A percentile compares a stretch with the other conserved stretches of the same genome.
Evolutionary conservation across 2,113 vertebrate species (phyloP).

Genomic region (Theropithecus gelada): DNA sequence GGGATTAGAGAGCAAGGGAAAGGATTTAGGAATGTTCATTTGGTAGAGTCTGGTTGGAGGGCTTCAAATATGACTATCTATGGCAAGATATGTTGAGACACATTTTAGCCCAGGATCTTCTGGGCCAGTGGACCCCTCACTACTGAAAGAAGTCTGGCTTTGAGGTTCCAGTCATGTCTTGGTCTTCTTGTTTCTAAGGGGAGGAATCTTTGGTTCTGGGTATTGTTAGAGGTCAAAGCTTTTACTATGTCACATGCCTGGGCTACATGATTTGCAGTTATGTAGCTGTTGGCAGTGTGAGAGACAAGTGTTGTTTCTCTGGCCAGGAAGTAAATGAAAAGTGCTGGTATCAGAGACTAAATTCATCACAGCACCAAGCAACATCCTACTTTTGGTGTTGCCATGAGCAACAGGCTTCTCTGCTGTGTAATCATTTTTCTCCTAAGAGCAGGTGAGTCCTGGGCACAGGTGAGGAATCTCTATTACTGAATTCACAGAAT

Average conservation of each 20-base stretch:
- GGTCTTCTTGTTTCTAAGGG: background rate
- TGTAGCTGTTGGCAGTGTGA: background rate
- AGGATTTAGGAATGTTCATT: background rate
- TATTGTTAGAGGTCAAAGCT: background rate
- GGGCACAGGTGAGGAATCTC: background rate
- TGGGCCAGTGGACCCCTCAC: background rate
- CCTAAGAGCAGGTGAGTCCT: background rate
- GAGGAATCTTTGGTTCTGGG: background rate
- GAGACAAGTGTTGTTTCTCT: background rate
- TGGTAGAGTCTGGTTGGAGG: background rate
- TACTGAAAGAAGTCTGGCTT: background rate
- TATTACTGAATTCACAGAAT: background rate
- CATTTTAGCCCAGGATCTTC: background rate
- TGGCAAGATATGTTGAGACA: background rate
- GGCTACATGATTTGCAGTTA: background rate
- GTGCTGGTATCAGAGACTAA: background rate
- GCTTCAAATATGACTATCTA: background rate
- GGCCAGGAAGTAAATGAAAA: background rate
- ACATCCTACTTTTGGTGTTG: accelerated
- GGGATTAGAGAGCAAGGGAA: background rate
- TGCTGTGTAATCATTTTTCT: background rate
- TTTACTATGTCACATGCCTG: background rate
- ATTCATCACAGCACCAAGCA: background rate
- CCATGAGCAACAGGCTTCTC: background rate
- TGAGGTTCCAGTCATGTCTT: background rate